Base-by-base conservation (phyloP, 1,140 invertebrate genomes). In the Agrypnia vestita region DNA sequence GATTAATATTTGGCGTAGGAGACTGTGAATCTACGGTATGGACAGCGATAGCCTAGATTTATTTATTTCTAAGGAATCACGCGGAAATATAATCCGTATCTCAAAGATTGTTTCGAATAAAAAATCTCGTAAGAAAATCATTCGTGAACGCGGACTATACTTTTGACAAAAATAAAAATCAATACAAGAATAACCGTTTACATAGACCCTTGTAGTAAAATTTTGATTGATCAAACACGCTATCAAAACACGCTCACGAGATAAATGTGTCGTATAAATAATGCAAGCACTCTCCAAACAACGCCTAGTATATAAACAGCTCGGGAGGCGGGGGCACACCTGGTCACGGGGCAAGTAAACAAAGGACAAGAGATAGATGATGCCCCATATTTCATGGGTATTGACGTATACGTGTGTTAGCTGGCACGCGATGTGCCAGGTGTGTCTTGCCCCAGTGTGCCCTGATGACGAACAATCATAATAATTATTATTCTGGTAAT, bases 341-440 rank as follows among this genome's bases (percentile, higher is more conserved):
- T 64, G 61, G 75, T 77, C 61, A 51, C 61, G 61, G 61, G 15
- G 59, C 21, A 55, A 47, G 61, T 69, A 77, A 77, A 77, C 61
- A 77, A 77, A 69, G 61, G 59, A 35, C 53, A 47, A 67, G 51
- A 78, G 76, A 78, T 49, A 51, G 47, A 78, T 78, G 76, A 77
- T 47, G 51, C 15, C 15, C 13, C 76, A 72, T 78, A 53, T 56
- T 53, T 78, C 76, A 78, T 21, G 43, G 67, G 51, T 78, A 78
- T 78, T 78, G 76, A 72, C 76, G 67, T 21, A 78, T 78, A 64
- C 46, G 12, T 21, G 51, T 62, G 19, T 62, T 62, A 25, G 49
- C 49, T 51, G 21, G 47, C 75, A 77, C 75, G 75, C 75, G 61
- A 77, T n/a, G 43, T 6, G 19, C 72, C 72, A 74, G 72, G 72